phyloP scores from a whole-genome alignment of 2,797 vertebrate species.

The Chromobotia macracanthus region DNA sequence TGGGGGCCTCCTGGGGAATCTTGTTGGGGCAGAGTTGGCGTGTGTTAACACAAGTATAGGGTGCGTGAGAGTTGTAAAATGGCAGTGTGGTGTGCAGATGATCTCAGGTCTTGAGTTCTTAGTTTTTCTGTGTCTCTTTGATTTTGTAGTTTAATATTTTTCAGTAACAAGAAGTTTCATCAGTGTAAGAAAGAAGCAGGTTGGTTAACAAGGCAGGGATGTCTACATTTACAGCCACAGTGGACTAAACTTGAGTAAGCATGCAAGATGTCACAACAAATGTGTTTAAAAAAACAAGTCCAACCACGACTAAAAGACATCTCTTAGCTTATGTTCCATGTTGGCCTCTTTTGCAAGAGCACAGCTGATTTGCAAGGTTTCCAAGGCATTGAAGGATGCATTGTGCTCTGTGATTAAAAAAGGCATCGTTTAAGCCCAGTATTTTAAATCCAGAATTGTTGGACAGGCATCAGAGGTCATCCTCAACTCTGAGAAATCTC shows the following conservation, averaged over 20 bases:
- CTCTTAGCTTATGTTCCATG: not conserved
- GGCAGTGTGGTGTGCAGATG: not conserved
- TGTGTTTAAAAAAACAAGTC: not conserved
- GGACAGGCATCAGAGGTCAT: constrained; percentile 69
- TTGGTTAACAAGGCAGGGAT: not conserved
- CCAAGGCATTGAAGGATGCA: not conserved
- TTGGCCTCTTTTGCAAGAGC: constrained; percentile 3
- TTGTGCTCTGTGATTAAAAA: constrained; percentile 7
- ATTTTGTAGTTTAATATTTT: not conserved
- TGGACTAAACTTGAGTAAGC: not conserved
- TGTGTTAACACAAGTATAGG: not conserved
- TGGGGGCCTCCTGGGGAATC: not conserved
- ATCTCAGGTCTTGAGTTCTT: not conserved
- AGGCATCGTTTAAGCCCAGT: not conserved
- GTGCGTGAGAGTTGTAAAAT: not conserved
- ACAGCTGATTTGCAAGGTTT: not conserved
- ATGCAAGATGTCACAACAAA: not conserved
- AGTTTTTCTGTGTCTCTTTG: not conserved
- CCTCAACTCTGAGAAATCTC: constrained; percentile 43
- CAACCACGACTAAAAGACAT: not conserved
- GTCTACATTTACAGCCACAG: not conserved
- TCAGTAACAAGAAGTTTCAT: not conserved
- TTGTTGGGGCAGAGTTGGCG: not conserved
- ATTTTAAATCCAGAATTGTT: constrained; percentile 7
- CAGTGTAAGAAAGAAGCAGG: not conserved